Percentiles rank a stretch among this genome's conserved stretches.
Evolutionary conservation across 2,113 vertebrate genomes (phyloP).

Genomic region (Neoarius graeffei): DNA sequence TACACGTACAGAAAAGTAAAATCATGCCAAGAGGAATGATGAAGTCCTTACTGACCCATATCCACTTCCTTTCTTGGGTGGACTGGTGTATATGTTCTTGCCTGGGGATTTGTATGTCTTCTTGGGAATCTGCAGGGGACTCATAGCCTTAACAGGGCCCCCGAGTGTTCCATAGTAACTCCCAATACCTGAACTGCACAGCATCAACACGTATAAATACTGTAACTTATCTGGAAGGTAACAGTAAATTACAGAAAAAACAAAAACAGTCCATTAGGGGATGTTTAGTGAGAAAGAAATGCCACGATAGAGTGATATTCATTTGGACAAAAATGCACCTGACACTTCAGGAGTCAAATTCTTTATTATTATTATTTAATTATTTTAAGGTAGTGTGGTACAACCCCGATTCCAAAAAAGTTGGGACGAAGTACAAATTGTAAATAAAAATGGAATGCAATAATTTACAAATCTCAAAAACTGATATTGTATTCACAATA

Average conservation of each 20-base stretch:
- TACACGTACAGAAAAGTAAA: not conserved
- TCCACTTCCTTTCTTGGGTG: slow-evolving; percentile 84
- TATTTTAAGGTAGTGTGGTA: not conserved
- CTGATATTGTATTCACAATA: too few species aligned
- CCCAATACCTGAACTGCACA: slow-evolving; percentile 75
- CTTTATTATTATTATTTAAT: not conserved
- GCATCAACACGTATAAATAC: slow-evolving; percentile 41
- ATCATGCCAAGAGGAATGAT: not conserved
- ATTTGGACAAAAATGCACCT: not conserved
- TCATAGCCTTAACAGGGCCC: slow-evolving; percentile 76
- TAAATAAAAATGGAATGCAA: too few species aligned
- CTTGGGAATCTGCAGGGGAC: slow-evolving; percentile 63
- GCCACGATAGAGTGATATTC: not conserved
- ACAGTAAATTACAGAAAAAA: not conserved
- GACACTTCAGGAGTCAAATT: not conserved
- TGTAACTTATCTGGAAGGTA: not conserved
- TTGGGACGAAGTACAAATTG: too few species aligned
- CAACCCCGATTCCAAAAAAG: too few species aligned
- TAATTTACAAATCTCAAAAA: too few species aligned
- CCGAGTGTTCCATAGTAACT: slow-evolving; percentile 84
- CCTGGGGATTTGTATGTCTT: slow-evolving; percentile 70
- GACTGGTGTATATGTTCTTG: slow-evolving; percentile 84
- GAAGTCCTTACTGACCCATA: slow-evolving; percentile 75
- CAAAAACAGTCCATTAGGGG: not conserved
- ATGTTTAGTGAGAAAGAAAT: not conserved